Conservation (phyloP, 2,113 vertebrate species). For the Nannospalax galili region DNA sequence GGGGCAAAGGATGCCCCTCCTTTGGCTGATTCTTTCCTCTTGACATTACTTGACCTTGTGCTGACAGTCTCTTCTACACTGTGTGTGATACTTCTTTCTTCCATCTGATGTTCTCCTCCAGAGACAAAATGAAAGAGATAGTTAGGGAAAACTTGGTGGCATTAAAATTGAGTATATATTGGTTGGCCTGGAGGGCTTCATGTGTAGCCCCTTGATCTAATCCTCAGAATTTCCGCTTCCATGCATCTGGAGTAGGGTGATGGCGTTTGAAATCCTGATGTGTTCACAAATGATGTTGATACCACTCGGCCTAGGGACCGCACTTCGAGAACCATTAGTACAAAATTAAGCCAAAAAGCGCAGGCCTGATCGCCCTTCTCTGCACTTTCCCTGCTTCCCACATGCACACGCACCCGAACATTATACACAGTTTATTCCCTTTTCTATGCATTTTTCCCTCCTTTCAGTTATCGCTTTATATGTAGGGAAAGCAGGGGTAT, state of each 20-base stretch:
- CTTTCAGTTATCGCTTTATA: neutral
- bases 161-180: neutral
- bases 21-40: neutral
- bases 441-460: neutral
- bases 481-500: neutral
- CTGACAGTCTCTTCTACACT: neutral
- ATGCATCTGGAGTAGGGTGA: fast-evolving
- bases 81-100: neutral
- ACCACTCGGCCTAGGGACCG: neutral
- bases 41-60: neutral
- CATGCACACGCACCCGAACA: neutral
- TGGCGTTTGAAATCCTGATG: neutral
- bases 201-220: neutral
- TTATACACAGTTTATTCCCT: neutral
- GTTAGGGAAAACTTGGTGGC: neutral
- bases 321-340: neutral
- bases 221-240: neutral
- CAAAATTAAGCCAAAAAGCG: neutral
- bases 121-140: neutral
- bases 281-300: neutral
- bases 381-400: neutral
- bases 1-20: neutral
- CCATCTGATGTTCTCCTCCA: neutral
- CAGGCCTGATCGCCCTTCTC: fast-evolving
- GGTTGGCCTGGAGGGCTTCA: neutral